Base-by-base conservation (phyloP, 2,113 vertebrate species). In the Poecilia latipinna region DNA sequence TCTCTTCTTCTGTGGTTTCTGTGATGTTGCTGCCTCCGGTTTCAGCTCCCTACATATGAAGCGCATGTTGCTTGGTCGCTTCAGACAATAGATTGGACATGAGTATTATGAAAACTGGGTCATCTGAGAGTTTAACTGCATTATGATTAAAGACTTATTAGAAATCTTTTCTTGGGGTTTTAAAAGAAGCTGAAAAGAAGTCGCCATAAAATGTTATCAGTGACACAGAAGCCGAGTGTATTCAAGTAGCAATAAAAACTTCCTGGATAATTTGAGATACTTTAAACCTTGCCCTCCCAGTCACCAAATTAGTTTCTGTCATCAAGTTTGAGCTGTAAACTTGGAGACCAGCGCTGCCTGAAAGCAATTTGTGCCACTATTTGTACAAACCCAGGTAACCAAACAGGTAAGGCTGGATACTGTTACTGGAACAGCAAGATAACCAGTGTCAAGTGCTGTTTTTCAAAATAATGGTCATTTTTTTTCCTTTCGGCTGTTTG, bases 91-190 rank as follows among this genome's bases (percentile, higher is more conserved):
- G 68, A 4, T 65, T 48, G 42, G 42, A 67, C 22, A 29, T 3
- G 4, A 73, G 79, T 79, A 87, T 90, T 89, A 85, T 80, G 70
- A 88, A 80, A 48, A 69, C 77, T 63, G 75, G 71, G 82, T 84
- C 86, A 84, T 87, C 86, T 72, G 8, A 76, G 10, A 10, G 51
- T 57, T 57, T 24, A 24, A 57, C 51, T 10, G 51, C 3, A 3
- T 57, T 8, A 11, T 54, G 48, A 6, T 78, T 26, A 31, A 15
- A 60, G 19, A 24, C 17, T 31, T 44, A 4, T 15, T 75, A 7
- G 22, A 71, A 51, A 32, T 7, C 31, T 26, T 37, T 4, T 44
- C 6, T 61, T 12, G 61, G 57, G 28, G 35, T 42, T 42, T 42
- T 17, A n/a, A 66, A 48, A 15, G 5, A n/a, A 32, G 74, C 63